These are phyloP conservation scores for Pachypanchax playfairii DNA, from an alignment of 2,113 vertebrate genomes.

Conservation along the genomic window DNA sequence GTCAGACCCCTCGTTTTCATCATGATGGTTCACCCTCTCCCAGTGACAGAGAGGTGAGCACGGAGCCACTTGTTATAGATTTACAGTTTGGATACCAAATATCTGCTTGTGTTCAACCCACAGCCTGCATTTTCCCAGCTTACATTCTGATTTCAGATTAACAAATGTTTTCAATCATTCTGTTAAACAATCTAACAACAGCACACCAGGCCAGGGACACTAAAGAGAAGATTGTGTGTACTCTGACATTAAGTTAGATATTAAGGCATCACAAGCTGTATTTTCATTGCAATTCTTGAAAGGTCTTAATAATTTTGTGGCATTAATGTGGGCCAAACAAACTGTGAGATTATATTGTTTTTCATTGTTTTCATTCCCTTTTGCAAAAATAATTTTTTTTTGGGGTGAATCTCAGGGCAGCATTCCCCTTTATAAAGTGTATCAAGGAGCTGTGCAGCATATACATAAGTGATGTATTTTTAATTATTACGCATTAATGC, in stretches of 20 bases:
- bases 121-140: constrained; percentile 26
- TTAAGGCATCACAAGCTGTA: no score
- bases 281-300: neutral
- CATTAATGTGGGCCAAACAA: no score
- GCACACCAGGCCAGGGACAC: constrained; percentile 6
- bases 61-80: constrained; percentile 7
- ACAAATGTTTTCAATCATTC: constrained; percentile 23
- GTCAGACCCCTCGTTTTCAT: constrained; percentile 73
- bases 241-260: no score
- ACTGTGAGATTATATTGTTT: no score
- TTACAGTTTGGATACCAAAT: neutral
- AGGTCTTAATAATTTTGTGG: neutral
- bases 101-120: constrained; percentile 24
- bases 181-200: constrained; percentile 25
- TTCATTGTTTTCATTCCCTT: no score
- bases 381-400: no score
- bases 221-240: constrained; percentile 3
- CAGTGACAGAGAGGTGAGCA: constrained; percentile 87
- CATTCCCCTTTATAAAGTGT: neutral
- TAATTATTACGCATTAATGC: no score
- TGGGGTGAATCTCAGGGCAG: neutral
- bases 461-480: no score
- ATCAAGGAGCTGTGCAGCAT: neutral
- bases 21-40: constrained; percentile 79
- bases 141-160: constrained; percentile 25